phyloP scores from a whole-genome alignment of 2,888 invertebrate genomes.

The Brenthis hecate region DNA sequence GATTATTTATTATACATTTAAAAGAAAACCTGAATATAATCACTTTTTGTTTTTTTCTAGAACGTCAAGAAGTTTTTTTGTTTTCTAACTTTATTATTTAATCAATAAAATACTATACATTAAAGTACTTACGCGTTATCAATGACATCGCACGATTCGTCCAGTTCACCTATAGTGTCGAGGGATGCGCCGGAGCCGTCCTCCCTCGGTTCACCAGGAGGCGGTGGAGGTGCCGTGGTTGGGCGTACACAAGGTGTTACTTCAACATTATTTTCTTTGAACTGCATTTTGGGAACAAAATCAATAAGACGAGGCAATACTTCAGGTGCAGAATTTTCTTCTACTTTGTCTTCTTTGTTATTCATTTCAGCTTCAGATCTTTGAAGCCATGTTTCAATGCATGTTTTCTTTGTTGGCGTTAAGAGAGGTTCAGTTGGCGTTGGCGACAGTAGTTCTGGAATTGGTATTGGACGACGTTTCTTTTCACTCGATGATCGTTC shows the following conservation, averaged over 20 bases:
- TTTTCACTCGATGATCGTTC: constrained; percentile 70
- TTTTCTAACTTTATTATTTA: constrained; percentile 29
- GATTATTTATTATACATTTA: too few species aligned
- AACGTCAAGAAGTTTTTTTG: too few species aligned
- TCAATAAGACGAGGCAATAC: constrained; percentile 86
- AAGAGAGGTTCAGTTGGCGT: constrained; percentile 65
- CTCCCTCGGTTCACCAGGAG: constrained; percentile 74
- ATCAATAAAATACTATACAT: constrained; percentile 14
- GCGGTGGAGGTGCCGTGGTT: constrained; percentile 68
- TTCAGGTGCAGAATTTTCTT: constrained; percentile 67
- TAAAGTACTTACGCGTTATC: constrained; percentile 68
- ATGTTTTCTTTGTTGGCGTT: constrained; percentile 76
- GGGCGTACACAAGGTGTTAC: constrained; percentile 57
- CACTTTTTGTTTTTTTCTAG: too few species aligned
- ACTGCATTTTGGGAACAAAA: constrained; percentile 85
- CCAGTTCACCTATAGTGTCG: constrained; percentile 87
- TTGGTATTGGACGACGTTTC: constrained; percentile 61
- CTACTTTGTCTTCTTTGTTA: constrained; percentile 67
- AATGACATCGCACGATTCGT: constrained; percentile 80
- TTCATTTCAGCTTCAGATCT: constrained; percentile 78
- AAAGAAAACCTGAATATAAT: too few species aligned
- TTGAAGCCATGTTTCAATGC: constrained; percentile 76
- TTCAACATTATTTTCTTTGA: constrained; percentile 62
- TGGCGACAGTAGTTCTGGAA: constrained; percentile 59
- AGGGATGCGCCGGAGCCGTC: constrained; percentile 83